phyloP scores from a whole-genome alignment of 2,888 invertebrate genomes.

The Protodeltote pygarga region DNA sequence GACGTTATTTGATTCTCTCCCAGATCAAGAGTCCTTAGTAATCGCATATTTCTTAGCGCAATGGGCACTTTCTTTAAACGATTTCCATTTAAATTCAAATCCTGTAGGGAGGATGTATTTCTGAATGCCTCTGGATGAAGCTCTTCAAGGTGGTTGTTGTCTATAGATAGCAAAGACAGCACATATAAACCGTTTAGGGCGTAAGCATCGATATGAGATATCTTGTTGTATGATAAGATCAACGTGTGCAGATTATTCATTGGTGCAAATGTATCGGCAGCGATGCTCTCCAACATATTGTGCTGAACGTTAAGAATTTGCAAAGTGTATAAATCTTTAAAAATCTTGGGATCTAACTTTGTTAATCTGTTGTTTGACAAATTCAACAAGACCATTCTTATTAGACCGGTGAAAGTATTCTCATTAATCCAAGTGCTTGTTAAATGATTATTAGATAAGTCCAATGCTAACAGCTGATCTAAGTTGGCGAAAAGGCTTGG shows the following conservation, averaged over 20 bases:
- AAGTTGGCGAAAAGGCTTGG: conserved; percentile 95
- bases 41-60: conserved; percentile 94
- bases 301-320: conserved; percentile 95
- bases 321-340: conserved; percentile 94
- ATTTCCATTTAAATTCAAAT: conserved; percentile 96
- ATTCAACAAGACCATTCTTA: conserved; percentile 94
- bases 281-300: conserved; percentile 93
- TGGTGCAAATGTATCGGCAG: conserved; percentile 95
- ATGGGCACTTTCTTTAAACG: conserved; percentile 92
- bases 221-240: conserved; percentile 94
- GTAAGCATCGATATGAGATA: conserved; percentile 94
- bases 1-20: conserved; percentile 95
- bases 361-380: conserved; percentile 94
- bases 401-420: conserved; percentile 94
- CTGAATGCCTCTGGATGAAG: conserved; percentile 95
- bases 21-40: conserved; percentile 95
- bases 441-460: conserved; percentile 94
- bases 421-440: conserved; percentile 95
- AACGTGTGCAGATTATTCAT: conserved; percentile 97
- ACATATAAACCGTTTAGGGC: conserved; percentile 96
- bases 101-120: conserved; percentile 96
- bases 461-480: conserved; percentile 92
- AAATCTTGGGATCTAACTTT: conserved; percentile 93
- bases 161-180: conserved; percentile 93
- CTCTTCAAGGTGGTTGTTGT: conserved; percentile 94